Evolutionary conservation across 64 coral and sea anemone species (phyloP).

Genomic region (Porites australiensis): DNA sequence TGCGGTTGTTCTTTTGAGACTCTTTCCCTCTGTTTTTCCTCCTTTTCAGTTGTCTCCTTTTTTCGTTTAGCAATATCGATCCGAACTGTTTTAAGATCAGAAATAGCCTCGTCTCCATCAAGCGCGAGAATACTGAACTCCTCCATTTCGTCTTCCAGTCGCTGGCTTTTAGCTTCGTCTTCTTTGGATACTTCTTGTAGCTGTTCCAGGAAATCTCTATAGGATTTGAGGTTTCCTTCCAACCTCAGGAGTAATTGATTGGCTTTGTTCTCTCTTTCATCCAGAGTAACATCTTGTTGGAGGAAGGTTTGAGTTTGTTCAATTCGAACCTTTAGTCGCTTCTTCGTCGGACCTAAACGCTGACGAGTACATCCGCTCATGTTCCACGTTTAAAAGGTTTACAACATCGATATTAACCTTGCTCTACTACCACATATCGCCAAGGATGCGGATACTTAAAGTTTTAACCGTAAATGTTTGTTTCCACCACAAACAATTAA

Average conservation of each 20-base stretch:
- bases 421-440: conserved; percentile 9
- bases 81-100: background rate
- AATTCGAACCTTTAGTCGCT: conserved; percentile 7
- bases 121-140: conserved; percentile 3
- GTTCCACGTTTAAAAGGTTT: background rate
- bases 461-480: too few relatives aligned
- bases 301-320: background rate
- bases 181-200: background rate
- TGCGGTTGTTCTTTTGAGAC: background rate
- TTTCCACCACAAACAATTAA: too few relatives aligned
- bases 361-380: background rate
- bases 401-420: background rate
- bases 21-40: background rate
- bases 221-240: background rate
- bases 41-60: background rate
- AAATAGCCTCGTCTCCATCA: conserved; percentile 6
- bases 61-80: background rate
- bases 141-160: background rate
- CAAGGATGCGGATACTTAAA: background rate
- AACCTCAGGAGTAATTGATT: background rate
- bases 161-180: background rate
- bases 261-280: background rate
- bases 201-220: background rate
- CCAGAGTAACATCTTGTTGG: background rate
- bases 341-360: conserved; percentile 2